phyloP scores from a whole-genome alignment of 1,140 invertebrate species.

The Neuroterus valhalla region DNA sequence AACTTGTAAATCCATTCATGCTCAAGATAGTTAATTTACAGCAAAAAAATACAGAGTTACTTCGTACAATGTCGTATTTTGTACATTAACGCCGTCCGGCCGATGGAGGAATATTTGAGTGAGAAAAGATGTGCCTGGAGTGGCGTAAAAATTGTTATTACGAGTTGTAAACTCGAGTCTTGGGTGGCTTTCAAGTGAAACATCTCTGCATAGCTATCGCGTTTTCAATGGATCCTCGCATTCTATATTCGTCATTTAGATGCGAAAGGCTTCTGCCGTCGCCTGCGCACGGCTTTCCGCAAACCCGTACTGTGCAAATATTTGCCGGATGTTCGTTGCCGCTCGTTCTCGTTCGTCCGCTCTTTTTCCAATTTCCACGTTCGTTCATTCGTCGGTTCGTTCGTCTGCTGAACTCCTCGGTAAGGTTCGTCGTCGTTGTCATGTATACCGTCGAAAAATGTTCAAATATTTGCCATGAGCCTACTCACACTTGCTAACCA shows the following conservation, averaged over 20 bases:
- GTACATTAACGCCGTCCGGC: not conserved
- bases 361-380: constrained; percentile 56
- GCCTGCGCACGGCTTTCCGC: constrained; percentile 52
- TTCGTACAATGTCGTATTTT: not conserved
- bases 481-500: constrained; percentile 50
- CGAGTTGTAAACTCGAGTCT: not conserved
- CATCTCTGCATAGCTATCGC: not conserved
- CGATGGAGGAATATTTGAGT: too few species aligned
- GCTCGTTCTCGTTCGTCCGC: constrained; percentile 51
- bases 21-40: too few species aligned
- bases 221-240: constrained; percentile 18
- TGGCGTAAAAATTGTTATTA: constrained; percentile 21
- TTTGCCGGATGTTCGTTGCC: constrained; percentile 61
- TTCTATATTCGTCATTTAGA: constrained; percentile 41
- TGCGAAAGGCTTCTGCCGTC: constrained; percentile 50
- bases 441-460: constrained; percentile 66
- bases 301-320: constrained; percentile 60
- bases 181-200: constrained; percentile 2
- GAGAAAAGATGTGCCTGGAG: not conserved
- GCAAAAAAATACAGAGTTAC: not conserved
- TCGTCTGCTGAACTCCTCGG: constrained; percentile 54
- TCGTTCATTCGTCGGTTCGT: constrained; percentile 58
- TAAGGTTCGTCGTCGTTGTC: constrained; percentile 60
- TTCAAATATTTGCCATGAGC: constrained; percentile 64
- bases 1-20: too few species aligned